Evolutionary conservation across 2,113 vertebrate genomes (phyloP).

Genomic region (Grammomys dolichurus): DNA sequence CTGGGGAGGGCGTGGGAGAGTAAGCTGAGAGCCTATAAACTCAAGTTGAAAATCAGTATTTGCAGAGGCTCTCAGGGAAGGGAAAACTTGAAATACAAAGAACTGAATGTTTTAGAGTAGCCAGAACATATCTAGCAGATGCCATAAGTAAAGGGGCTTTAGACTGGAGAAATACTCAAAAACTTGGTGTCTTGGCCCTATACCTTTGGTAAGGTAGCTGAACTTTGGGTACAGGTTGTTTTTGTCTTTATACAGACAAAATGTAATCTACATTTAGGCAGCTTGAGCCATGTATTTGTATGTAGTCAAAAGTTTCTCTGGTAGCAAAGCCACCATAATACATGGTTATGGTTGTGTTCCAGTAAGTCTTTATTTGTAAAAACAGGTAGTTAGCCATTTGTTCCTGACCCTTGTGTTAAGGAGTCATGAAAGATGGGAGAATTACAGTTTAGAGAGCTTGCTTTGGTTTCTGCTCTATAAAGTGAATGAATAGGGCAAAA

Average conservation of each 20-base stretch:
- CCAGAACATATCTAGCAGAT: neutral
- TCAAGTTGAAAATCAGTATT: neutral
- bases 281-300: neutral
- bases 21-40: neutral
- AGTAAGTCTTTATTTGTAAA: neutral
- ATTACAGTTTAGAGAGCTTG: neutral
- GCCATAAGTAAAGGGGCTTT: neutral
- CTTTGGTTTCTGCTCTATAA: neutral
- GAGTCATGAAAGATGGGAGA: neutral
- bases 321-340: neutral
- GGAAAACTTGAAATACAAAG: neutral
- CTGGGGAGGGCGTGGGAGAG: neutral
- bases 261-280: conserved; percentile 8
- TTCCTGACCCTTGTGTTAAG: neutral
- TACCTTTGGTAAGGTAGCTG: neutral
- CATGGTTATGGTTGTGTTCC: neutral
- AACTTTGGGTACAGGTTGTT: neutral
- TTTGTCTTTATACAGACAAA: neutral
- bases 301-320: neutral
- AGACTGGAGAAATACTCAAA: neutral
- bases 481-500: neutral
- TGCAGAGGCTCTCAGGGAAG: neutral
- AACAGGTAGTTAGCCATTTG: neutral
- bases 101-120: neutral
- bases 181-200: neutral